A percentile compares a stretch with the other conserved stretches of the same genome.
These are phyloP conservation scores for Pygmarrhopalites habei DNA, from an alignment of 1,140 invertebrate genomes.

Conservation along the genomic window DNA sequence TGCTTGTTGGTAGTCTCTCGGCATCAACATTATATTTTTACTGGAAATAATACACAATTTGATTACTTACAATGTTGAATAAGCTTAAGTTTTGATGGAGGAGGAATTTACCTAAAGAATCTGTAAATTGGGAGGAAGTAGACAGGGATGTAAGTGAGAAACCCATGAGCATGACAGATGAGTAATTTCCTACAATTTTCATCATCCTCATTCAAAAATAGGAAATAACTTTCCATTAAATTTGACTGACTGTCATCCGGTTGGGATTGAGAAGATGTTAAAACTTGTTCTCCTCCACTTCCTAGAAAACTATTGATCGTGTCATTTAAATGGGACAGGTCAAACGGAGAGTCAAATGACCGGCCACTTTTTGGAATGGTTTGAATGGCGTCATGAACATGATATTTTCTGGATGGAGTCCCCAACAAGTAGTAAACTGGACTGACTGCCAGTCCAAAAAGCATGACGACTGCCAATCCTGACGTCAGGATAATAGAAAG, in stretches of 20 bases:
- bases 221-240: not conserved
- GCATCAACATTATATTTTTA: constrained; percentile 14
- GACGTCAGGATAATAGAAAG: constrained; percentile 21
- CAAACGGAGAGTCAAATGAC: not conserved
- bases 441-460: constrained; percentile 23
- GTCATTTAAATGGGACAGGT: not conserved
- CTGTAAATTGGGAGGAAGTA: not conserved
- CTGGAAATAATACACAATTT: not conserved
- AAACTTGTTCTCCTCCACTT: no score
- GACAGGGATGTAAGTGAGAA: not conserved
- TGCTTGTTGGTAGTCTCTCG: constrained; percentile 14
- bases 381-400: constrained; percentile 18
- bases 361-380: no score
- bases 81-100: not conserved
- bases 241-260: no score
- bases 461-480: constrained; percentile 17
- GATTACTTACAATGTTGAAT: not conserved
- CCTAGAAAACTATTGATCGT: no score
- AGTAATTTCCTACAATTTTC: not conserved
- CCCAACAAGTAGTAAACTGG: constrained; percentile 32
- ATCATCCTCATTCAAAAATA: not conserved
- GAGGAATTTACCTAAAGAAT: constrained; percentile 11
- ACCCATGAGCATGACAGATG: constrained; percentile 2
- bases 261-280: no score
- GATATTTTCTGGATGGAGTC: constrained; percentile 14